Percentiles rank a stretch among this genome's conserved stretches.
phyloP scores from a whole-genome alignment of 2,797 vertebrate genomes.

The Pangasius sanitwongsei region DNA sequence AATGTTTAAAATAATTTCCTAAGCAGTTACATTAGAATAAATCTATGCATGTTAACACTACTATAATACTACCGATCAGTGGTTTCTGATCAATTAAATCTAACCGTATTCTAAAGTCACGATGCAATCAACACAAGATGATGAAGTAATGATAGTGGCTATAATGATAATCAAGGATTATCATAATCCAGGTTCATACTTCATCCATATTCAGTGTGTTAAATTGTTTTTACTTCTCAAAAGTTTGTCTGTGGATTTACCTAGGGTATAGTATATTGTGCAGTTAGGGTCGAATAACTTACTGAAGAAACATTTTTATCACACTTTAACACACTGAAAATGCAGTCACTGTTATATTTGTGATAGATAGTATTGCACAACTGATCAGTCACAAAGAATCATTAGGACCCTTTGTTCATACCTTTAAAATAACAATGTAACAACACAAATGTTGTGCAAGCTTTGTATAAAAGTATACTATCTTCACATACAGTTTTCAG shows the following conservation, averaged over 20 bases:
- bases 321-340: constrained; percentile 60
- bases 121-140: constrained; percentile 55
- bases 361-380: constrained; percentile 69
- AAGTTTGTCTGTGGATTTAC: background rate
- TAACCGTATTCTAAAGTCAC: constrained; percentile 47
- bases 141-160: constrained; percentile 55
- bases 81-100: constrained; percentile 56
- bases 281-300: constrained; percentile 4
- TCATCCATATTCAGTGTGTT: constrained; percentile 62
- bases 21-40: background rate
- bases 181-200: constrained; percentile 59
- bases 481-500: constrained; percentile 59
- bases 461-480: constrained; percentile 63
- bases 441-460: constrained; percentile 19
- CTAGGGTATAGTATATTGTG: background rate
- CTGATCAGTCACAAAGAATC: constrained; percentile 22
- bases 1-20: background rate
- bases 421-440: constrained; percentile 10
- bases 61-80: background rate
- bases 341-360: constrained; percentile 47
- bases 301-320: background rate
- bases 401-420: constrained; percentile 8
- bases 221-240: constrained; percentile 36
- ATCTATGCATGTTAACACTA: background rate
- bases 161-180: constrained; percentile 53